These are phyloP conservation scores for Sipha flava DNA, from an alignment of 1,140 invertebrate genomes.

Conservation along the genomic window DNA sequence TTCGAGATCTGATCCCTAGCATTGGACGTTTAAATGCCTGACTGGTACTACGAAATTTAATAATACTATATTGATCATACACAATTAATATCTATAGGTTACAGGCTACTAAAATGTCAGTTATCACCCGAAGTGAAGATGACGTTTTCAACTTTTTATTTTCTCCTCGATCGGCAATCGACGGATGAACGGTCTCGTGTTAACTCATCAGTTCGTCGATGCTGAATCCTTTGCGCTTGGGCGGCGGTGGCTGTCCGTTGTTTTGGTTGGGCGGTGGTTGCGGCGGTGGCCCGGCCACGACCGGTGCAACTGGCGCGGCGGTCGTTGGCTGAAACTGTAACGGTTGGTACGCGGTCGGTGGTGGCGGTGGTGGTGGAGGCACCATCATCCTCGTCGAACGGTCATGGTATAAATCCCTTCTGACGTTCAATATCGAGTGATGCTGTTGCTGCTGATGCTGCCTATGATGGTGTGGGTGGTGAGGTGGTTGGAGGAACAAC, in stretches of 20 bases:
- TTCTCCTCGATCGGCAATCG: too few species aligned
- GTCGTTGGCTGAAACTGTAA: background rate
- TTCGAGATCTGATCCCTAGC: background rate
- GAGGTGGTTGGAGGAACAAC: background rate
- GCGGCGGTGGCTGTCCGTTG: conserved; percentile 29
- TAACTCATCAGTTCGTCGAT: conserved; percentile 68
- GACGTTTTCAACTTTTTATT: too few species aligned
- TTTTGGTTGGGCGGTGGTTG: conserved; percentile 34
- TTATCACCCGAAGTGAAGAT: background rate
- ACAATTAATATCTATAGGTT: too few species aligned
- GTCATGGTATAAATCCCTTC: background rate
- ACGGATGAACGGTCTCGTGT: background rate
- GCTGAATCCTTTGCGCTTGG: conserved; percentile 58
- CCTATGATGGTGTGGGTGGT: background rate
- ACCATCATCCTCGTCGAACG: background rate
- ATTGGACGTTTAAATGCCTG: background rate
- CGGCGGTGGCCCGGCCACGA: background rate
- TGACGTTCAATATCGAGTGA: background rate
- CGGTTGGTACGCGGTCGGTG: background rate
- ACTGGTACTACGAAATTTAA: background rate
- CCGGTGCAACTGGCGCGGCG: background rate
- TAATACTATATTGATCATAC: too few species aligned
- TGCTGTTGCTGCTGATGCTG: conserved; percentile 12
- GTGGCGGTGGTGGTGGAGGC: background rate
- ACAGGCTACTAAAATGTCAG: too few species aligned